These are phyloP conservation scores for Genyomyrus donnyi DNA, from an alignment of 2,113 vertebrate genomes.

Conservation along the genomic window DNA sequence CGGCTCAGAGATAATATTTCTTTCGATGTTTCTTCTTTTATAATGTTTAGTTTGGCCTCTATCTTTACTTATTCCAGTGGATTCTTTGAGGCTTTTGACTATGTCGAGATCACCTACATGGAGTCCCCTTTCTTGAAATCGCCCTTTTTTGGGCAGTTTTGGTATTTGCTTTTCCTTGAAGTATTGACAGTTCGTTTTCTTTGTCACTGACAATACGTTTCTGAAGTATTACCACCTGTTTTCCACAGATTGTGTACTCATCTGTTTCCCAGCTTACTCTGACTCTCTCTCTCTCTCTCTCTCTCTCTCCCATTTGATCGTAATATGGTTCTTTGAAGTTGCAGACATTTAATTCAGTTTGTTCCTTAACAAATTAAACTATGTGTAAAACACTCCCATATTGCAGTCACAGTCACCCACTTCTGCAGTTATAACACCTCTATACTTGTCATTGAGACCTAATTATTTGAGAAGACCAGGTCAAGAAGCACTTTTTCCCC, in stretches of 20 bases:
- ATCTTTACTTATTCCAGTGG: neutral
- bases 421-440: constrained; percentile 10
- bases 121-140: neutral
- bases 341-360: constrained; percentile 5
- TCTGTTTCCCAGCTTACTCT: constrained; percentile 3
- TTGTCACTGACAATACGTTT: constrained; percentile 1
- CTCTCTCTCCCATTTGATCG: neutral
- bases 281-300: neutral
- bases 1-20: neutral
- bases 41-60: neutral
- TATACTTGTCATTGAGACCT: neutral
- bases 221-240: constrained; percentile 6
- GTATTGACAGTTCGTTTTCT: neutral
- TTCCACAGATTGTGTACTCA: constrained; percentile 15
- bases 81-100: neutral
- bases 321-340: constrained; percentile 10
- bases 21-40: neutral
- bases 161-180: neutral
- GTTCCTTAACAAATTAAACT: neutral
- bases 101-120: neutral
- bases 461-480: constrained; percentile 13
- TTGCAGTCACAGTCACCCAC: neutral
- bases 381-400: constrained; percentile 14
- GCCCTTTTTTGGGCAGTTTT: neutral
- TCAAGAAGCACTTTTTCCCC: constrained; percentile 9